Evolutionary conservation across 2,797 vertebrate genomes (phyloP), one percentile per base, ranked within the genome.

Genomic region (Microchirus variegatus): DNA sequence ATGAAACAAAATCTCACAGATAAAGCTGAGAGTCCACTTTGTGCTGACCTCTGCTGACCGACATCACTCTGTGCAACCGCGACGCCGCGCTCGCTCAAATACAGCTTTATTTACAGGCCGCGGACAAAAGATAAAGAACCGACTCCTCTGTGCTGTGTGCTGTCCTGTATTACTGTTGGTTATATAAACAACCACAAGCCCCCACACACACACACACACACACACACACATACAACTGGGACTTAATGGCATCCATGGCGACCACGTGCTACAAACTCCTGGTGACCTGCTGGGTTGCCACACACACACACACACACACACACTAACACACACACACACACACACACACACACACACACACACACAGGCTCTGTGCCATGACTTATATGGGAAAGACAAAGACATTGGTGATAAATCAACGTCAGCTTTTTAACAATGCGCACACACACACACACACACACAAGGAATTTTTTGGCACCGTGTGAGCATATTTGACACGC

Each of bases 1-100:
- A n/a, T n/a, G n/a, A n/a, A n/a, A n/a, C n/a, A n/a, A n/a, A n/a
- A n/a, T n/a, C n/a, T n/a, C n/a, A n/a, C n/a, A n/a, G n/a, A n/a
- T n/a, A n/a, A n/a, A n/a, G n/a, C n/a, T n/a, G n/a, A n/a, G n/a
- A n/a, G n/a, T 80, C 67, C 76, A 83, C 68, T 88, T 86, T 75
- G 63, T 84, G 53, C 84, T 87, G 85, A 85, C 85, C 84, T 87
- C 85, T 86, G 78, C 86, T 84, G 86, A 88, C 83, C 68, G 82
- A 77, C 62, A 55, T 80, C 56, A 67, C 75, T 73, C 80, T 87
- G 79, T 85, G 82, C 86, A 85, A 53, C 75, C 1, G 3, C 72
- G 54, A 53, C 45, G 49, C 43, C 31, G 53, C 31, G 53, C 40
- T 38, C 65, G 59, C n/a, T 17, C 26, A 58, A 42, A 40, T 16